Percentiles rank a stretch among this genome's conserved stretches.
Conservation (phyloP, 2,888 invertebrate species). For the Tribolium freemani region DNA sequence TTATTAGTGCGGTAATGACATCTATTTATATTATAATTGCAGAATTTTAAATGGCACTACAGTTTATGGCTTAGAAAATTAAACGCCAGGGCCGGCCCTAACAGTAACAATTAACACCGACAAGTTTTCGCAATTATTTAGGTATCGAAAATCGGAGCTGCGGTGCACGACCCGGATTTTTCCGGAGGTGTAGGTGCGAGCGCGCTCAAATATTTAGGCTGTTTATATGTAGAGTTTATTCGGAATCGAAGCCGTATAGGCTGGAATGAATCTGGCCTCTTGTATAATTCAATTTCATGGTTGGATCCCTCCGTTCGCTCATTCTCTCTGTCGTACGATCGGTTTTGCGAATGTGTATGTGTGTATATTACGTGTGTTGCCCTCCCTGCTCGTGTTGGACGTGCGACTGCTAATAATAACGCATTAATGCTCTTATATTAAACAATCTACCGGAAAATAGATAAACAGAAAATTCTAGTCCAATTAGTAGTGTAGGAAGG, state of each 20-base stretch:
- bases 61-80: constrained; percentile 67
- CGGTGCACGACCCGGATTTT: constrained; percentile 41
- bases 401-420: constrained; percentile 57
- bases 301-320: constrained; percentile 64
- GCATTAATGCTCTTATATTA: constrained; percentile 65
- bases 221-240: constrained; percentile 56
- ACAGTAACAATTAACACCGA: constrained; percentile 24
- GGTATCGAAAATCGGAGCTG: too few relatives aligned
- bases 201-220: constrained; percentile 57
- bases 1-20: constrained; percentile 69
- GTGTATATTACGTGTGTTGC: constrained; percentile 48
- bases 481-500: too few relatives aligned
- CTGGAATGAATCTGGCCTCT: constrained; percentile 62
- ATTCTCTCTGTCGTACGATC: constrained; percentile 56
- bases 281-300: constrained; percentile 70
- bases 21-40: constrained; percentile 70
- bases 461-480: constrained; percentile 18
- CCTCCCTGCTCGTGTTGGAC: constrained; percentile 48
- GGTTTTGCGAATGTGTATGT: constrained; percentile 41
- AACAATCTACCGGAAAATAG: constrained; percentile 66
- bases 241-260: constrained; percentile 51
- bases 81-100: constrained; percentile 50
- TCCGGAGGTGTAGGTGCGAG: constrained; percentile 52
- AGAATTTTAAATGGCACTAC: constrained; percentile 66
- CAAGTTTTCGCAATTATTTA: background rate